phyloP scores from a whole-genome alignment of 2,113 vertebrate species.

The Thymallus thymallus region DNA sequence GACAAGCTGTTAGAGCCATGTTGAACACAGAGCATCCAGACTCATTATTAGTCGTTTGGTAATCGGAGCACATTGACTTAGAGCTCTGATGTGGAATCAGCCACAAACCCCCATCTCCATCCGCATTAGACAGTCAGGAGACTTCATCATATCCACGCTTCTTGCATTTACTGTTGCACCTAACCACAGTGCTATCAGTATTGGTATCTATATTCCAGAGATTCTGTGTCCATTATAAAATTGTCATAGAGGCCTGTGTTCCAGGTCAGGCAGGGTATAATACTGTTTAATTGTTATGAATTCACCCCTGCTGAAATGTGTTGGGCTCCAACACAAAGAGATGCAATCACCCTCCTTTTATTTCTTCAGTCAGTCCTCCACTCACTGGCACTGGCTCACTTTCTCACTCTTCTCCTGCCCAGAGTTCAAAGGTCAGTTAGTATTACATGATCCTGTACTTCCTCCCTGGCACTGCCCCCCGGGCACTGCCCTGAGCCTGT shows the following conservation, averaged over 20 bases:
- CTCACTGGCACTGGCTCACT: constrained; percentile 38
- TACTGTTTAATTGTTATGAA: constrained; percentile 63
- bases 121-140: constrained; percentile 45
- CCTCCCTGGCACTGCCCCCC: constrained; percentile 24
- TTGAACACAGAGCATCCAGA: constrained; percentile 40
- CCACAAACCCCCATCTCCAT: constrained; percentile 43
- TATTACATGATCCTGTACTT: constrained; percentile 47
- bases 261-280: constrained; percentile 65
- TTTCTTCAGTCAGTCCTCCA: constrained; percentile 45
- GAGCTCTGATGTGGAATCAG: constrained; percentile 49
- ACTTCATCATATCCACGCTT: constrained; percentile 30
- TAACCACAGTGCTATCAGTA: constrained; percentile 47
- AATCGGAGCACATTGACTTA: constrained; percentile 47
- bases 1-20: constrained; percentile 52
- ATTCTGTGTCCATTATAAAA: constrained; percentile 15
- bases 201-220: constrained; percentile 44
- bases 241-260: constrained; percentile 47
- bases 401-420: constrained; percentile 33
- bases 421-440: constrained; percentile 55
- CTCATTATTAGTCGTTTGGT: constrained; percentile 37
- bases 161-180: not conserved
- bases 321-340: constrained; percentile 56
- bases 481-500: constrained; percentile 24
- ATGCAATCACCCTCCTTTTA: constrained; percentile 50
- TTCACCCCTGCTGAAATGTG: constrained; percentile 62